Base-by-base conservation (phyloP, 2,888 invertebrate species). In the Mycalesis mineus region DNA sequence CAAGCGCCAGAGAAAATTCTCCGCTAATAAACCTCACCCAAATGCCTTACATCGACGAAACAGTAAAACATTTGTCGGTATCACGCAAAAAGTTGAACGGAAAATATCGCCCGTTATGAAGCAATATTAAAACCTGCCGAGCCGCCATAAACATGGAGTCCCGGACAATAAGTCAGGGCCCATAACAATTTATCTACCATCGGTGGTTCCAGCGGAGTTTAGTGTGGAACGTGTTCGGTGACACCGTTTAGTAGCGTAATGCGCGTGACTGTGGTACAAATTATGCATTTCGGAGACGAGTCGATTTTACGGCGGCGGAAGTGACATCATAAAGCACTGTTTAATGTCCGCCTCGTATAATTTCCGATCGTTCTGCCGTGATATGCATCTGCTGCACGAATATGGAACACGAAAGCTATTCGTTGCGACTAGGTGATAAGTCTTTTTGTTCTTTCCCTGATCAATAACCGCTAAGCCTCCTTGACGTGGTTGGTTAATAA, bases 151-250 rank as follows among this genome's bases (percentile, higher is more conserved):
- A 88, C 86, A 83, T 83, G 82, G 74, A 77, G 78, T 82, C 74
- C 79, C 80, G 79, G 82, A 82, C 80, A 79, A 84, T 86, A 88
- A 87, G 84, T 85, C 77, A 80, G 79, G 82, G 78, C 83, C 88
- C 87, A 88, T 88, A 88, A 88, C 84, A 85, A 82, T 81, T 83
- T 88, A 88, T 88, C 88, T 85, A 80, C 75, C 75, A 88, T 88
- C 86, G 74, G 39, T 13, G 41, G 82, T 80, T 88, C 88, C 87
- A 74, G 17, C 7, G 33, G 82, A 81, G 80, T 85, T 84, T 81
- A 87, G 87, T 88, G 88, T 88, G 86, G 88, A 89, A 87, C 87
- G 88, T 88, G 84, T 87, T 87, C 82, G 79, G 78, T 84, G 86
- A 87, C 88, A 88, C 88, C 87, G 82, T 89, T 88, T 89, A 88